These are phyloP conservation scores for Strigamia maritima DNA, from an alignment of 2,888 invertebrate species.

Conservation along the genomic window DNA sequence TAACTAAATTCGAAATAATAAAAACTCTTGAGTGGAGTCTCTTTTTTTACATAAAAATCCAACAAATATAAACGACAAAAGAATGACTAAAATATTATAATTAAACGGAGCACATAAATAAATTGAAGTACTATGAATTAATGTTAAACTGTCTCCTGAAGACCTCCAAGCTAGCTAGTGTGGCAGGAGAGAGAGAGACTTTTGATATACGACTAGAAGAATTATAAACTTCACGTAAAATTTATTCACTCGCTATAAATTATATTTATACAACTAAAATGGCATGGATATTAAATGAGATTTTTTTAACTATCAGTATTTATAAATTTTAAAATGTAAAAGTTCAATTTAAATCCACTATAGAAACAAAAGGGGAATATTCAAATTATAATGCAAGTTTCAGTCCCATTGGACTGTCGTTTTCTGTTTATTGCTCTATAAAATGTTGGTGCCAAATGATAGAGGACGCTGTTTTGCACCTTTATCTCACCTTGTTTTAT, in stretches of 20 bases:
- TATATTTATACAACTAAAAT: background rate
- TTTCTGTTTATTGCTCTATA: background rate
- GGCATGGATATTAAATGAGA: background rate
- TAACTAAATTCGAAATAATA: too few relatives aligned
- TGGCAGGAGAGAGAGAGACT: background rate
- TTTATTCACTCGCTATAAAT: slow-evolving; percentile 10
- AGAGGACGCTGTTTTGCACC: slow-evolving; percentile 6
- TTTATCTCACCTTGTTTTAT: slow-evolving; percentile 10
- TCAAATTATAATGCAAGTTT: slow-evolving; percentile 4
- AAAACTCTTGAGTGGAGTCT: too few relatives aligned
- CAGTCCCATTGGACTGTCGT: background rate
- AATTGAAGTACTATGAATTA: background rate
- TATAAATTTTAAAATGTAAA: too few relatives aligned
- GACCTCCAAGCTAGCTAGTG: background rate
- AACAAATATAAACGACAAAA: background rate
- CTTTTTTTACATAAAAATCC: too few relatives aligned
- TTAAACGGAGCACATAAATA: background rate
- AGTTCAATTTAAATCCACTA: too few relatives aligned
- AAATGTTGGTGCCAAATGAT: slow-evolving; percentile 5
- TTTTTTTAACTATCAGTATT: too few relatives aligned
- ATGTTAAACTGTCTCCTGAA: background rate
- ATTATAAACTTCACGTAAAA: background rate
- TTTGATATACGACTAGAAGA: background rate
- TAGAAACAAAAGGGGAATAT: background rate
- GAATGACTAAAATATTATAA: background rate